Evolutionary conservation across 1,140 invertebrate genomes (phyloP).

Genomic region (Manduca sexta): DNA sequence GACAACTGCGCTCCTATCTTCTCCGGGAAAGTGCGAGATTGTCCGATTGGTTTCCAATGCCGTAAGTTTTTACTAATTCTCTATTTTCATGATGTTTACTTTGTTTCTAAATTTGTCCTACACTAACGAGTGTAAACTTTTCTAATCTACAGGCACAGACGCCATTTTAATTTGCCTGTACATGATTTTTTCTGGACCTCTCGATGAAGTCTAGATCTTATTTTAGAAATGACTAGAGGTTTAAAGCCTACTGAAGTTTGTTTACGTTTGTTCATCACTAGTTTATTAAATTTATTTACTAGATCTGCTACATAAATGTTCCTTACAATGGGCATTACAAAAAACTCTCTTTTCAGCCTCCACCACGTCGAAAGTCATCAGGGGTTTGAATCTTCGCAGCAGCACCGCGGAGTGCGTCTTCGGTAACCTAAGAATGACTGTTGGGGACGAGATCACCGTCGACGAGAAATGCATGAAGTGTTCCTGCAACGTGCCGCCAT

Average conservation of each 20-base stretch:
- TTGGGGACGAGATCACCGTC: conserved; percentile 57
- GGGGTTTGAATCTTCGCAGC: conserved; percentile 37
- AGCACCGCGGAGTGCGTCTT: conserved; percentile 48
- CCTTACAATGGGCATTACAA: too few relatives aligned
- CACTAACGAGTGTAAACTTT: neutral
- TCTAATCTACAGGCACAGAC: neutral
- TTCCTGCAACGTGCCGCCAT: conserved; percentile 57
- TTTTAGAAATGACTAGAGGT: too few relatives aligned
- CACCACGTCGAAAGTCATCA: conserved; percentile 35
- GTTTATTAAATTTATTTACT: too few relatives aligned
- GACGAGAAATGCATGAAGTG: conserved; percentile 60
- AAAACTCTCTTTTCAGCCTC: conserved; percentile 33
- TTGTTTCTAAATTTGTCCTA: neutral
- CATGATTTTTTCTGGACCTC: too few relatives aligned
- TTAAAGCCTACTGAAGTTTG: too few relatives aligned
- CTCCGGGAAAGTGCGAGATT: conserved; percentile 46
- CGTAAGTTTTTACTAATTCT: conserved; percentile 47
- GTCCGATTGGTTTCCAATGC: conserved; percentile 71
- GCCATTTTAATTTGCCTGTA: too few relatives aligned
- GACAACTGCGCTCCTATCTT: conserved; percentile 70
- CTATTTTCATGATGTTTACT: neutral
- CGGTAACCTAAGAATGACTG: conserved; percentile 50
- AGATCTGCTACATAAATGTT: too few relatives aligned
- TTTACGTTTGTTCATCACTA: too few relatives aligned
- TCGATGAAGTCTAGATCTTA: too few relatives aligned